Evolutionary conservation across 2,113 vertebrate species (phyloP).

Genomic region (Puffinus mauretanicus): DNA sequence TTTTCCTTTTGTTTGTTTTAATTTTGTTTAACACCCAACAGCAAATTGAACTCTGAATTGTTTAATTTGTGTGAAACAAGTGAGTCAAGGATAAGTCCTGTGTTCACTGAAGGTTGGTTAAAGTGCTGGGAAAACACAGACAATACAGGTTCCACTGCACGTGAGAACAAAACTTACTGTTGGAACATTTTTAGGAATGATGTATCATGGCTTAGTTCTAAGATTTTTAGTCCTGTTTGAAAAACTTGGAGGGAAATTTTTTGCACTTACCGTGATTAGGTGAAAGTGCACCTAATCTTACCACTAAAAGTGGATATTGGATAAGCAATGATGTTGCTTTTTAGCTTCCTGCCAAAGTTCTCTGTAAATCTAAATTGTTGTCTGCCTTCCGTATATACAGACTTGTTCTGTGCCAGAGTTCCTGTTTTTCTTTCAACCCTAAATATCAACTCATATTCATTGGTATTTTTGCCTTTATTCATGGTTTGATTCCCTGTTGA

Average conservation of each 20-base stretch:
- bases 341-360: not conserved
- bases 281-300: not conserved
- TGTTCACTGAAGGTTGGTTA: not conserved
- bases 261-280: not conserved
- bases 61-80: not conserved
- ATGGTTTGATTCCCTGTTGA: not conserved
- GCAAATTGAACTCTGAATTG: not conserved
- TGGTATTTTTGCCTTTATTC: not conserved
- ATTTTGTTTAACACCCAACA: not conserved
- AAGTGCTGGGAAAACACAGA: not conserved
- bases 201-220: not conserved
- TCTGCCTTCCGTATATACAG: not conserved
- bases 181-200: not conserved
- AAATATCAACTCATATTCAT: not conserved
- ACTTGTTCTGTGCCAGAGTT: not conserved
- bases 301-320: not conserved
- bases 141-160: fast-evolving
- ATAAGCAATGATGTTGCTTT: not conserved
- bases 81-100: not conserved
- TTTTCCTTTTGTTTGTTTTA: not conserved
- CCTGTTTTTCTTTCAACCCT: not conserved
- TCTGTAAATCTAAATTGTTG: not conserved
- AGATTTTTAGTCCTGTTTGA: not conserved
- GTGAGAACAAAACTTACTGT: not conserved
- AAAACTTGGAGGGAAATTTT: not conserved